These are phyloP conservation scores for Polydrusus tereticollis DNA, from an alignment of 2,888 invertebrate species.

Conservation along the genomic window DNA sequence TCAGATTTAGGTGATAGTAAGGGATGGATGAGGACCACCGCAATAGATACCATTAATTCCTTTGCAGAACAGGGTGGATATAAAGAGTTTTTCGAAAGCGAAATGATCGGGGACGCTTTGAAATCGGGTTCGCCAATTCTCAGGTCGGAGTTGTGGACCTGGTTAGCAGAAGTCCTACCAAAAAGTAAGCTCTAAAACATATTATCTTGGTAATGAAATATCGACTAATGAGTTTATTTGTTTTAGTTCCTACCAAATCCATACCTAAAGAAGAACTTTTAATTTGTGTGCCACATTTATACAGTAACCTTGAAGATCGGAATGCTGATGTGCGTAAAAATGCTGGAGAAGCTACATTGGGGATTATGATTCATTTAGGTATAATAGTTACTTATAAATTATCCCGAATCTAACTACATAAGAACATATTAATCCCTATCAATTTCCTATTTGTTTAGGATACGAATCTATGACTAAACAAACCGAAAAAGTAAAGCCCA, in stretches of 20 bases:
- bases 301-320: constrained; percentile 89
- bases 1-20: constrained; percentile 78
- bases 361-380: constrained; percentile 86
- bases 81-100: constrained; percentile 87
- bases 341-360: constrained; percentile 89
- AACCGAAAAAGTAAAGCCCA: constrained; percentile 84
- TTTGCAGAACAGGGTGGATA: constrained; percentile 88
- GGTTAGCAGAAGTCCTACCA: constrained; percentile 88
- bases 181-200: constrained; percentile 67
- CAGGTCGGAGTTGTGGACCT: constrained; percentile 84
- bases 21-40: constrained; percentile 84
- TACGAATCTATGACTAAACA: constrained; percentile 84
- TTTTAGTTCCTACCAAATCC: constrained; percentile 76
- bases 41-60: constrained; percentile 85
- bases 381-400: too few species aligned
- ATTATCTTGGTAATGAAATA: background rate
- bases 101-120: constrained; percentile 90
- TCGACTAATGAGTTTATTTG: background rate
- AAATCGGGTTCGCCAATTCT: constrained; percentile 88
- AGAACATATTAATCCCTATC: too few species aligned
- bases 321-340: constrained; percentile 92
- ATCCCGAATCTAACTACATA: too few species aligned
- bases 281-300: constrained; percentile 82
- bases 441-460: constrained; percentile 69
- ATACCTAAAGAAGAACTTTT: constrained; percentile 86